Evolutionary conservation across 2,888 invertebrate genomes (phyloP), one percentile per base, ranked within the genome.

Genomic region (Anoncus sp.): DNA sequence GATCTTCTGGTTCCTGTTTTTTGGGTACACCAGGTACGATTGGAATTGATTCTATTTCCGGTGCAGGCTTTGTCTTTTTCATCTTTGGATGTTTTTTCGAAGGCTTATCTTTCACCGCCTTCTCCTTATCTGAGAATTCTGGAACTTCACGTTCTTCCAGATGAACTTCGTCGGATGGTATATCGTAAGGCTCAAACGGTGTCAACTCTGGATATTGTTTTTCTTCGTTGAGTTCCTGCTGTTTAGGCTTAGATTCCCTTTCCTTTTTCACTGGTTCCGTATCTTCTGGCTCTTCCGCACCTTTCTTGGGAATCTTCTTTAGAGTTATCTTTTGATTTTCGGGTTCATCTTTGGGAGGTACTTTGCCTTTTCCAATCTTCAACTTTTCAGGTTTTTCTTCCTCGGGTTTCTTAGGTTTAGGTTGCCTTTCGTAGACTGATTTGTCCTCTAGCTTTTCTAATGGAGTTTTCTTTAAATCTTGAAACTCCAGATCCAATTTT

Each of bases 301-400:
- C 85, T 80, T 92, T 92, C 59, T 91, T 85, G 1, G 93, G 92
- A 70, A 92, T 90, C 85, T 93, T 93, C 85, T 93, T 94, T 16
- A 94, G 87, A 1, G 40, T 70, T 24, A 77, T 55, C 14, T 49
- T 90, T 14, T 90, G 83, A 9, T 88, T 90, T 24, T 84, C 83
- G 1, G 24, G 51, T 60, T 90, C 85, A 35, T 92, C 91, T 35
- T 86, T 83, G 40, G 88, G 83, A 5, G 91, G 89, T 81, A 92
- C 88, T 82, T 93, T 93, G n/a, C 93, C 93, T 86, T 93, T 93
- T 3, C 92, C 93, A 45, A 93, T 87, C 66, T 91, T 91, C 1
- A 93, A 83, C 66, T 92, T 90, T 86, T 91, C 85, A 78, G 91
- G 80, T 82, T 88, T 82, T 77, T 92, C 91, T 85, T 92, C 92